These are phyloP conservation scores for Glandiceps talaboti DNA, from an alignment of 53 echinoderm and acorn worm species.

Conservation along the genomic window DNA sequence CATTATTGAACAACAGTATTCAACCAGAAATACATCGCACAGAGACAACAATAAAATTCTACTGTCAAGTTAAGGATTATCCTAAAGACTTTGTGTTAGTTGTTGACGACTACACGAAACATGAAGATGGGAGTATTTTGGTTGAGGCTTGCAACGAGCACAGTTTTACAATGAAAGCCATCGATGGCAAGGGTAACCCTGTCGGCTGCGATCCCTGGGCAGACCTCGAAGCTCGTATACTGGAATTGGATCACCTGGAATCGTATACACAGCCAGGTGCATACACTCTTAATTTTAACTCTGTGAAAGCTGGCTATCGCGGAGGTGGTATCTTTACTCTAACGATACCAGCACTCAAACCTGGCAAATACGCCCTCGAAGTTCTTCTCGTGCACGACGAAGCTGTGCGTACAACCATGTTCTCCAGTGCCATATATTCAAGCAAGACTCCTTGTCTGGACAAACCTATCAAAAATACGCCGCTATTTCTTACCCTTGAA, in stretches of 20 bases:
- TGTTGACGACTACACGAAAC: too few species aligned
- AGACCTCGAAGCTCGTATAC: not conserved
- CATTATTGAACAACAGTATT: too few species aligned
- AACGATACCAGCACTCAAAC: not conserved
- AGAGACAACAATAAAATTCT: too few species aligned
- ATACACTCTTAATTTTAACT: not conserved
- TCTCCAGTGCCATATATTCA: too few species aligned
- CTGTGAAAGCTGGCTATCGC: not conserved
- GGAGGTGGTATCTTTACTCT: not conserved
- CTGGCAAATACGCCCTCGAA: not conserved
- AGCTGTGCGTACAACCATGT: not conserved
- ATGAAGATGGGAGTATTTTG: too few species aligned
- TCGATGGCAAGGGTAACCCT: not conserved
- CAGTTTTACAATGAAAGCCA: not conserved
- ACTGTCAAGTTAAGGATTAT: too few species aligned
- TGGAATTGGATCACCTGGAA: not conserved
- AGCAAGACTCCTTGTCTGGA: not conserved
- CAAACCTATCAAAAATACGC: not conserved
- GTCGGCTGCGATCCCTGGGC: not conserved
- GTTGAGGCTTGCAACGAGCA: not conserved
- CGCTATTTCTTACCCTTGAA: not conserved
- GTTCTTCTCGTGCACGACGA: not conserved
- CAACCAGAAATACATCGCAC: too few species aligned
- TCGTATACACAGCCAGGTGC: not conserved
- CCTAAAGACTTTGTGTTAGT: too few species aligned